These are phyloP conservation scores for Leptinotarsa rubiginosa DNA, from an alignment of 2,888 invertebrate genomes.

Conservation along the genomic window DNA sequence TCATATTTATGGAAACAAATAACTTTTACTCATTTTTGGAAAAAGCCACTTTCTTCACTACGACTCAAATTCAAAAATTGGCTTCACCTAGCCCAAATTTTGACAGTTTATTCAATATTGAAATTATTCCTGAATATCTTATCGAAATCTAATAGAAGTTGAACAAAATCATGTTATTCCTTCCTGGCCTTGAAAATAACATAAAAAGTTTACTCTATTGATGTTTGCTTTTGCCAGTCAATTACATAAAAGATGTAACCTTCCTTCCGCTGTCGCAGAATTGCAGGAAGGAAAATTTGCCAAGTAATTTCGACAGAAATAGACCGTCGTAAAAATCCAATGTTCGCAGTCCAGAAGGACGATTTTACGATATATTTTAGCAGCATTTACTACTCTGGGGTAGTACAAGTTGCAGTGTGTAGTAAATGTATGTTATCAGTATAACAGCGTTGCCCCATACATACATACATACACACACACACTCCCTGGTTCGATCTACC, in stretches of 20 bases:
- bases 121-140: no score
- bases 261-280: constrained; percentile 6
- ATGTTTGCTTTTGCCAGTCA: not conserved
- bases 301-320: constrained; percentile 24
- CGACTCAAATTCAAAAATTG: no score
- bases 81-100: no score
- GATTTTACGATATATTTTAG: constrained; percentile 39
- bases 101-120: no score
- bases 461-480: constrained; percentile 3
- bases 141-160: no score
- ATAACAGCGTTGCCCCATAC: constrained; percentile 33
- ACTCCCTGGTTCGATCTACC: constrained; percentile 30
- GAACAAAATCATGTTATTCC: no score
- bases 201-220: not conserved
- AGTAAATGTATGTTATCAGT: constrained; percentile 36
- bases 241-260: constrained; percentile 6
- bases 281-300: constrained; percentile 24
- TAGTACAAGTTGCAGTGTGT: constrained; percentile 45
- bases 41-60: no score
- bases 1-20: no score
- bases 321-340: constrained; percentile 36
- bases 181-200: no score
- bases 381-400: constrained; percentile 40
- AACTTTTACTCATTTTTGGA: no score
- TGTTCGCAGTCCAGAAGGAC: constrained; percentile 22